A percentile compares a stretch with the other conserved stretches of the same genome.
Evolutionary conservation across 2,888 invertebrate genomes (phyloP).

Genomic region (Aleiodes alternator): DNA sequence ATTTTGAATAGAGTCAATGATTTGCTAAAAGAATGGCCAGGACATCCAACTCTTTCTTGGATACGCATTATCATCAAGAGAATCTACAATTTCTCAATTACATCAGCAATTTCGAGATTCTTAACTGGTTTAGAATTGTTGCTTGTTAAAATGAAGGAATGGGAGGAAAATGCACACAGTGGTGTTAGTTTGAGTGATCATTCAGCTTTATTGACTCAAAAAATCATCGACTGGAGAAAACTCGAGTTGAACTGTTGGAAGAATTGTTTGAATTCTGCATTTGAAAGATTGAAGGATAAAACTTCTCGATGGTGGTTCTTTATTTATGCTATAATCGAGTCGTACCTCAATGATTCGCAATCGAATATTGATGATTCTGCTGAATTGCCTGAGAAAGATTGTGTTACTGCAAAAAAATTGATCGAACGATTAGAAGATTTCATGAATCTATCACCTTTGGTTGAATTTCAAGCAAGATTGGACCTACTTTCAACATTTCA

Average conservation of each 20-base stretch:
- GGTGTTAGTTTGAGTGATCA: constrained; percentile 88
- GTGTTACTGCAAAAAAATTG: constrained; percentile 72
- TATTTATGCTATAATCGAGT: constrained; percentile 84
- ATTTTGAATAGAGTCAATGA: constrained; percentile 80
- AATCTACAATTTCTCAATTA: constrained; percentile 83
- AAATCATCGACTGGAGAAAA: constrained; percentile 94
- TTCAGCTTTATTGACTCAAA: constrained; percentile 84
- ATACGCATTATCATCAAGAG: constrained; percentile 82
- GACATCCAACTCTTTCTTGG: constrained; percentile 90
- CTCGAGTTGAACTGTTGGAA: constrained; percentile 93
- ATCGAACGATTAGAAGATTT: constrained; percentile 85
- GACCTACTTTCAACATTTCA: constrained; percentile 88
- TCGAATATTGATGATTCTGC: constrained; percentile 53
- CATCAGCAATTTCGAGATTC: constrained; percentile 90
- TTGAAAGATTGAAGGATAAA: constrained; percentile 81
- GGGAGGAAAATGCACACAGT: constrained; percentile 94
- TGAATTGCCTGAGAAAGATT: constrained; percentile 58
- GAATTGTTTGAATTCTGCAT: constrained; percentile 84
- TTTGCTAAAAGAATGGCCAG: constrained; percentile 89
- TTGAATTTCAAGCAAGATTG: constrained; percentile 88
- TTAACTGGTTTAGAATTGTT: constrained; percentile 93
- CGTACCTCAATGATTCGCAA: constrained; percentile 75
- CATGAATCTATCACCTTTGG: constrained; percentile 88
- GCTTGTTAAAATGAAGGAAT: constrained; percentile 89
- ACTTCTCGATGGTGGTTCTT: constrained; percentile 95